phyloP scores from a whole-genome alignment of 2,797 vertebrate species.

The Myotis findleyi region DNA sequence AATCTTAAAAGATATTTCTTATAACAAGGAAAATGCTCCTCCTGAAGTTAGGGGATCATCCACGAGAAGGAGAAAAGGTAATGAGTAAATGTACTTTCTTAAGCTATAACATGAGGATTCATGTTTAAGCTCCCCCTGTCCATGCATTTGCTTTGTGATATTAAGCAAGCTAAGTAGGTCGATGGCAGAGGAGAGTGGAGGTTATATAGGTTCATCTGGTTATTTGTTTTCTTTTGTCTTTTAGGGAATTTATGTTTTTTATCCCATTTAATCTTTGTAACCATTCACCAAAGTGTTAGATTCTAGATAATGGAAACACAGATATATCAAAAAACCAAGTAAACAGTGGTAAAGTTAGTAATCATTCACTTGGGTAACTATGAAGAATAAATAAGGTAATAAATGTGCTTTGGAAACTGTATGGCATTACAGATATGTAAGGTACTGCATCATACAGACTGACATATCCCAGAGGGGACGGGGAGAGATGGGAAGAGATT shows the following conservation, averaged over 20 bases:
- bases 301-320: not conserved
- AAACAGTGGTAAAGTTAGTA: not conserved
- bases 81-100: not conserved
- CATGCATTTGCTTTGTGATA: not conserved
- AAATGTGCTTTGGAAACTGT: not conserved
- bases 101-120: not conserved
- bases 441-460: not conserved
- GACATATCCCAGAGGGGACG: not conserved
- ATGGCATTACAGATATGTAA: not conserved
- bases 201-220: not conserved
- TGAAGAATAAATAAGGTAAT: not conserved
- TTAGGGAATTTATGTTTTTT: not conserved
- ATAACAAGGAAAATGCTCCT: not conserved
- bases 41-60: rapidly evolving
- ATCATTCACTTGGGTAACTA: not conserved
- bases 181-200: not conserved
- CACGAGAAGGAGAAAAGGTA: not conserved
- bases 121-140: not conserved
- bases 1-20: not conserved
- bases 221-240: not conserved
- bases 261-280: constrained; percentile 26
- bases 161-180: not conserved
- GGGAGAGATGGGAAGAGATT: not conserved
- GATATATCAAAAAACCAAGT: not conserved
- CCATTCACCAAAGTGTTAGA: not conserved